Conservation (phyloP, 2,113 vertebrate species). For the Cephalopterus ornatus region DNA sequence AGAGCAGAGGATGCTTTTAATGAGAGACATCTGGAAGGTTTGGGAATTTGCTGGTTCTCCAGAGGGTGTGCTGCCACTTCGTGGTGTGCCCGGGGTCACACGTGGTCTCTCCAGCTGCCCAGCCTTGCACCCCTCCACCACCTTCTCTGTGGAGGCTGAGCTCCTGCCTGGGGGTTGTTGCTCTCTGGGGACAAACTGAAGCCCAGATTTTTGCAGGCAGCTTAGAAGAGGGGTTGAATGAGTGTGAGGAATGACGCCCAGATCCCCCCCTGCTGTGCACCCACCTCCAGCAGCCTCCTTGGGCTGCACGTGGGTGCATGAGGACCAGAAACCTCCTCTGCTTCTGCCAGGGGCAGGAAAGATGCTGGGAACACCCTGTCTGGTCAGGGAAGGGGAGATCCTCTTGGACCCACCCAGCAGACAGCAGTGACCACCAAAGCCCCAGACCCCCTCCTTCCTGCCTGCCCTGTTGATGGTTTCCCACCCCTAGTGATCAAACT, state of each 20-base stretch:
- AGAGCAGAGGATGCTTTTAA: not conserved
- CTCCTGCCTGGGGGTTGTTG: fast-evolving
- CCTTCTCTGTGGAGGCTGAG: not conserved
- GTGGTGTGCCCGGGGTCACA: not conserved
- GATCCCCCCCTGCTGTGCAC: not conserved
- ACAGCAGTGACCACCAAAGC: not conserved
- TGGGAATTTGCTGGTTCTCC: not conserved
- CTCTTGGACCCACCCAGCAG: not conserved
- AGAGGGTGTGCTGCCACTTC: not conserved
- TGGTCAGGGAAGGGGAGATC: not conserved
- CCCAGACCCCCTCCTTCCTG: not conserved
- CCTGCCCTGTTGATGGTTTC: not conserved
- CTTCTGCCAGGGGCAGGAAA: not conserved
- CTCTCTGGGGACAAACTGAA: not conserved
- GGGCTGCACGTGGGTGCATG: not conserved
- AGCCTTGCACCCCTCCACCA: not conserved
- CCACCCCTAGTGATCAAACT: not conserved
- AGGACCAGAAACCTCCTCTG: not conserved
- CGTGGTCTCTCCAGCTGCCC: not conserved
- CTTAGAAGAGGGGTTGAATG: not conserved
- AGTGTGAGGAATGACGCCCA: not conserved
- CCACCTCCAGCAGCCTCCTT: not conserved
- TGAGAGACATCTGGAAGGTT: not conserved
- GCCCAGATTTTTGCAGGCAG: not conserved
- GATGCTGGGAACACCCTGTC: not conserved